Percentiles rank a stretch among this genome's conserved stretches.
phyloP scores from a whole-genome alignment of 2,888 invertebrate genomes.

The Troilus luridus region DNA sequence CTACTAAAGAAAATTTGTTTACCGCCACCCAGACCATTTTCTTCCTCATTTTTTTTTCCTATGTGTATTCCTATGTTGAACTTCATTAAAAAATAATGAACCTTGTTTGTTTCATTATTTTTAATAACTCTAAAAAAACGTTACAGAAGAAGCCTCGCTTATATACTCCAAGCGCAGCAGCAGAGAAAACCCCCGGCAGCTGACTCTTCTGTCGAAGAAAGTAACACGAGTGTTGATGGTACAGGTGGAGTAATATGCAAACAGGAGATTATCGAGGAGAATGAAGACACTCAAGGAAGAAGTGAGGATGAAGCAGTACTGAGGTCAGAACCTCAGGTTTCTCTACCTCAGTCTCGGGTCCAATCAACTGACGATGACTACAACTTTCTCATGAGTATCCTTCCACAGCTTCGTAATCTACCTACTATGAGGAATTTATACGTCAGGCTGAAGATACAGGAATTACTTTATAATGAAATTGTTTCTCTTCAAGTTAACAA shows the following conservation, averaged over 20 bases:
- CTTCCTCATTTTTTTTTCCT: too few relatives aligned
- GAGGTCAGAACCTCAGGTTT: not conserved
- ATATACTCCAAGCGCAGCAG: not conserved
- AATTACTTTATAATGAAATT: conserved; percentile 68
- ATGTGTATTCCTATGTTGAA: too few relatives aligned
- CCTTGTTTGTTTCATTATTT: too few relatives aligned
- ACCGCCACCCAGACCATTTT: too few relatives aligned
- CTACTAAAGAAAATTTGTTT: too few relatives aligned
- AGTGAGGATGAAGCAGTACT: not conserved
- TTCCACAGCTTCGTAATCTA: conserved; percentile 68
- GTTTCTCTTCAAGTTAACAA: conserved; percentile 47
- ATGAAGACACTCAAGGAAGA: conserved; percentile 32
- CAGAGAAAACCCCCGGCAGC: not conserved
- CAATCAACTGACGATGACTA: conserved; percentile 68
- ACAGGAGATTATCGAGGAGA: not conserved
- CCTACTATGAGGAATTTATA: conserved; percentile 69
- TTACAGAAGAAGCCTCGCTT: conserved; percentile 45
- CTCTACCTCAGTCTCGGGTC: not conserved
- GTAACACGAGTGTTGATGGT: not conserved
- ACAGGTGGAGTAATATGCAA: not conserved
- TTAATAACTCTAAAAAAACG: too few relatives aligned
- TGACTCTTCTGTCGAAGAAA: conserved; percentile 37
- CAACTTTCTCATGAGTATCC: conserved; percentile 69
- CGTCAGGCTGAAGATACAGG: conserved; percentile 69
- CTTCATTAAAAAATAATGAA: too few relatives aligned